Evolutionary conservation across 1,140 invertebrate genomes (phyloP).

Genomic region (Drosophila sechellia): DNA sequence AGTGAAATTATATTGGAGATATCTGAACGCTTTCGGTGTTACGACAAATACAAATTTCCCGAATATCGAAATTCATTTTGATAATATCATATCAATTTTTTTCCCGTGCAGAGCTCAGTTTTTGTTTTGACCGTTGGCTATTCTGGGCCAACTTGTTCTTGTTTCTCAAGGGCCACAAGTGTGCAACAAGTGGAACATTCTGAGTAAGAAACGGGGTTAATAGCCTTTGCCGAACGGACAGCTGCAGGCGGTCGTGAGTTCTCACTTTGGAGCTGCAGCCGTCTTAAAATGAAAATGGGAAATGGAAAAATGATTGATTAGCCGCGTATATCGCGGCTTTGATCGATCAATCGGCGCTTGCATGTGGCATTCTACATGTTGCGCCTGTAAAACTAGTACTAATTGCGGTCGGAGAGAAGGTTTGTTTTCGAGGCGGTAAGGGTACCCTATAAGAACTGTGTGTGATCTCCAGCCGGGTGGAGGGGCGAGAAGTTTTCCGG

Average conservation of each 20-base stretch:
- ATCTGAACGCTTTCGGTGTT: too few relatives aligned
- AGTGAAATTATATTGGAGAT: too few relatives aligned
- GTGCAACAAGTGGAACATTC: conserved; percentile 72
- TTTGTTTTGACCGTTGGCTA: conserved; percentile 3
- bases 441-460: conserved; percentile 1
- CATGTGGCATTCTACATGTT: conserved; percentile 45
- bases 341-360: conserved; percentile 79
- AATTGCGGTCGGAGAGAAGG: conserved; percentile 36
- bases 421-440: conserved; percentile 13
- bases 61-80: neutral
- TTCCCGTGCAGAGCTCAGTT: conserved; percentile 3
- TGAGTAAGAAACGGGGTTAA: conserved; percentile 67
- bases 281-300: conserved; percentile 1
- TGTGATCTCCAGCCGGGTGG: conserved; percentile 24
- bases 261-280: conserved; percentile 56
- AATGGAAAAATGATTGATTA: conserved; percentile 76
- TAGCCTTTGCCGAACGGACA: conserved; percentile 72
- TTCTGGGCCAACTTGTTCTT: conserved; percentile 37
- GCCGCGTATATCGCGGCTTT: conserved; percentile 54
- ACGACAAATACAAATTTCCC: too few relatives aligned
- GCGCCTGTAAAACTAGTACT: conserved; percentile 43
- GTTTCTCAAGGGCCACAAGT: conserved; percentile 33
- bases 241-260: conserved; percentile 76
- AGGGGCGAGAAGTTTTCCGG: conserved; percentile 20
- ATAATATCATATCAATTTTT: neutral